phyloP scores from a whole-genome alignment of 2,113 vertebrate species.

The Anguilla rostrata region DNA sequence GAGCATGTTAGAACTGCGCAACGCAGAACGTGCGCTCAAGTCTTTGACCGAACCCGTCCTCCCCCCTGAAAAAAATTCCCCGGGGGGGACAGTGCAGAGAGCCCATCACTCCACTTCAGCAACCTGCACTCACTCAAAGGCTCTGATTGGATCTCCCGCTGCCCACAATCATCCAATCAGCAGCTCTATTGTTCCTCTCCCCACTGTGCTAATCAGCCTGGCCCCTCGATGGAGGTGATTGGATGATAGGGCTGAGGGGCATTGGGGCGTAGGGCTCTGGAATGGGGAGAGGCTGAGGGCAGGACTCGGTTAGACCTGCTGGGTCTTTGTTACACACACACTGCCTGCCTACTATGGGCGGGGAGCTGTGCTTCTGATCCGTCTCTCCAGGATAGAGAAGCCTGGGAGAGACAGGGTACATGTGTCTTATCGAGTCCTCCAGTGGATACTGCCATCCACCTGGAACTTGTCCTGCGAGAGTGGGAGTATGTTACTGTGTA shows the following conservation, averaged over 20 bases:
- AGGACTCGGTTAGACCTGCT: neutral
- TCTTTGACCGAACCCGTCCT: neutral
- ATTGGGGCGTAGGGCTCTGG: neutral
- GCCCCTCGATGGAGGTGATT: no score
- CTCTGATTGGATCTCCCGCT: conserved; percentile 56
- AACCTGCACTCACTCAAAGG: conserved; percentile 41
- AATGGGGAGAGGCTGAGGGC: neutral
- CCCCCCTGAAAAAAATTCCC: neutral
- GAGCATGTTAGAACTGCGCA: neutral
- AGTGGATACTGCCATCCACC: no score
- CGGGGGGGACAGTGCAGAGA: conserved; percentile 26
- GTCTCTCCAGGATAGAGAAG: no score
- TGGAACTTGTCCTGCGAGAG: no score
- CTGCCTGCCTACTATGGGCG: neutral
- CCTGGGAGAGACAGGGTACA: no score
- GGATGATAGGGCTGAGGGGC: no score
- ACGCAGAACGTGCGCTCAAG: neutral
- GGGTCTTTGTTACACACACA: neutral
- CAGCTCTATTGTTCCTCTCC: conserved; percentile 43
- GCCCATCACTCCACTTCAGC: conserved; percentile 50
- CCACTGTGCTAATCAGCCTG: conserved; percentile 38
- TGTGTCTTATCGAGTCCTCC: no score
- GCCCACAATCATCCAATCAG: conserved; percentile 59
- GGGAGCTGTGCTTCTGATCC: neutral
- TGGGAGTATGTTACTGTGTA: no score